Evolutionary conservation across 2,888 invertebrate genomes (phyloP), one percentile per base, ranked within the genome.

Genomic region (Volucella bombylans): DNA sequence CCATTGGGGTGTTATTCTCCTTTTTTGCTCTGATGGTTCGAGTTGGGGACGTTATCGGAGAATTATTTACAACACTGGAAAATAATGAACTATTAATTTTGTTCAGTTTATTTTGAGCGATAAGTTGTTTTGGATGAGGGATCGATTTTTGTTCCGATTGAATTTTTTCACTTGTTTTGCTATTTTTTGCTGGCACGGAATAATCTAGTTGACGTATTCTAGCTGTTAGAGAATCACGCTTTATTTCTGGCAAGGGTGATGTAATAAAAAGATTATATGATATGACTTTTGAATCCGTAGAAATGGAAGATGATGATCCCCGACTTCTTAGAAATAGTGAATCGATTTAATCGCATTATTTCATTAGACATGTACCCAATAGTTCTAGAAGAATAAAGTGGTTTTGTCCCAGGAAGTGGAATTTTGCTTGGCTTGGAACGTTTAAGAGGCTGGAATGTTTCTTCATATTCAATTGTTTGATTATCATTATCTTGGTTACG

Each of bases 371-470:
- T 45, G 15, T 23, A 61, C 11, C 54, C 49, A 57, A 61, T 54
- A 23, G 71, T 11, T 55, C 81, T 71, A 23, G 73, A 78, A 49
- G 73, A 71, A 67, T 65, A 69, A 41, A 67, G 64, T 61, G 90
- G 87, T 88, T 93, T 92, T 90, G 91, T 93, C 64, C 91, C 94
- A 57, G 93, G 94, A 90, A 95, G 92, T 74, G 96, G 96, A 88
- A 96, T 96, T 91, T 95, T 95, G 91, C 95, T 95, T 69, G 96
- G 95, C 86, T 94, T 95, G 86, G 93, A 87, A 31, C 74, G 92
- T 88, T 87, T 89, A 82, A 86, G 88, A 79, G 87, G 88, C 81
- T 87, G 86, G 61, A 67, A 74, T 55, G 65, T 74, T 71, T 74
- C 69, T 67, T 74, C 74, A 72, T 67, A 80, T 71, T 79, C 74